These are phyloP conservation scores for Sarcophaga variegata DNA, from an alignment of 2,888 invertebrate genomes.

Conservation along the genomic window DNA sequence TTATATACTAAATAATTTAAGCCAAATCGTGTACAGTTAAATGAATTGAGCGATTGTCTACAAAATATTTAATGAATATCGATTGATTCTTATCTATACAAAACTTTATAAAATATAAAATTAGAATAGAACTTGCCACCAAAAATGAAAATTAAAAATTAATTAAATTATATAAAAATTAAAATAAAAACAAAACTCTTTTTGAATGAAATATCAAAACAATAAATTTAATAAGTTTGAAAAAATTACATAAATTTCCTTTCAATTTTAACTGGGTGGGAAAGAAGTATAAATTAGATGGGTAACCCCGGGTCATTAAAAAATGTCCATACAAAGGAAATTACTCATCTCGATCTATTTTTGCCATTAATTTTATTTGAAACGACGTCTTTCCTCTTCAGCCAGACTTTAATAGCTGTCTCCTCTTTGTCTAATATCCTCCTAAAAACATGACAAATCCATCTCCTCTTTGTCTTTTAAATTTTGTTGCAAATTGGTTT, in stretches of 20 bases:
- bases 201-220: constrained; percentile 33
- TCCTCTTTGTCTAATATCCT: no score
- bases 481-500: no score
- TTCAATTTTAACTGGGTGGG: no score
- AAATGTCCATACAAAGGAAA: no score
- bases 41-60: constrained; percentile 1
- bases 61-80: constrained; percentile 12
- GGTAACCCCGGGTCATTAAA: no score
- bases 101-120: not conserved
- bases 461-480: no score
- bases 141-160: not conserved
- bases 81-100: constrained; percentile 22
- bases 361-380: no score
- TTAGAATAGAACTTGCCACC: constrained; percentile 22
- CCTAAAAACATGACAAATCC: no score
- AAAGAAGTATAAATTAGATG: no score
- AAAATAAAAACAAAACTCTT: not conserved
- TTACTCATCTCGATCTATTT: no score
- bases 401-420: no score
- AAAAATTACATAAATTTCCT: not conserved
- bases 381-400: no score
- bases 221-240: constrained; percentile 25
- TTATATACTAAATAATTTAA: constrained; percentile 13
- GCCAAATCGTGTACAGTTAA: constrained; percentile 16
- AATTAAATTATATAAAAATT: not conserved